These are phyloP conservation scores for Limenitis camilla DNA, from an alignment of 2,888 invertebrate species.

Conservation along the genomic window DNA sequence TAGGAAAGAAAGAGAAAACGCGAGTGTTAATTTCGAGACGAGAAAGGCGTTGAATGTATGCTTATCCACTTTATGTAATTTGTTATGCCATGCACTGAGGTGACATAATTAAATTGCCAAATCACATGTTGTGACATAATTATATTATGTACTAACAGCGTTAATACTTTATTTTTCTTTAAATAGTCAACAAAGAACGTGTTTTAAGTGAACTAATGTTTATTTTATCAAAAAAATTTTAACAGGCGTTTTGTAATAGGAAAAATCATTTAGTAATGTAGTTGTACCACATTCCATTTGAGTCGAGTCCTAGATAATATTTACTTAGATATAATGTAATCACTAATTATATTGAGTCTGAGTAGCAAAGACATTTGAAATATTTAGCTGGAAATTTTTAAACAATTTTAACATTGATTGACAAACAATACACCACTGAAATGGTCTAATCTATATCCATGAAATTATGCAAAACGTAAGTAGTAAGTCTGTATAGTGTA, in stretches of 20 bases:
- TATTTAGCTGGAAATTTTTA: no score
- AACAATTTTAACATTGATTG: no score
- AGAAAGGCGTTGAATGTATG: not conserved
- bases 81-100: conserved; percentile 23
- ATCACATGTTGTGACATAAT: conserved; percentile 13
- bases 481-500: no score
- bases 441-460: no score
- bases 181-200: no score
- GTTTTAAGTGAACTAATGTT: no score
- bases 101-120: conserved; percentile 42
- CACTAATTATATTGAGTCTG: not conserved
- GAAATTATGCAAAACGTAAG: no score
- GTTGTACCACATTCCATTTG: conserved; percentile 14
- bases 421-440: no score
- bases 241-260: conserved; percentile 14
- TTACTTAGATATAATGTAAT: conserved; percentile 3
- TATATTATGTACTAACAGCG: no score
- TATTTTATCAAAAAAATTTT: conserved; percentile 10
- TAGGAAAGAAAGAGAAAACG: no score
- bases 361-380: not conserved
- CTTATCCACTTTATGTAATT: not conserved
- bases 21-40: no score
- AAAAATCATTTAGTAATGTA: conserved; percentile 20
- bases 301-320: conserved; percentile 10
- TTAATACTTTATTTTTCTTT: no score